Evolutionary conservation across 2,113 vertebrate genomes (phyloP).

Genomic region (Himantopus leucocephalus): DNA sequence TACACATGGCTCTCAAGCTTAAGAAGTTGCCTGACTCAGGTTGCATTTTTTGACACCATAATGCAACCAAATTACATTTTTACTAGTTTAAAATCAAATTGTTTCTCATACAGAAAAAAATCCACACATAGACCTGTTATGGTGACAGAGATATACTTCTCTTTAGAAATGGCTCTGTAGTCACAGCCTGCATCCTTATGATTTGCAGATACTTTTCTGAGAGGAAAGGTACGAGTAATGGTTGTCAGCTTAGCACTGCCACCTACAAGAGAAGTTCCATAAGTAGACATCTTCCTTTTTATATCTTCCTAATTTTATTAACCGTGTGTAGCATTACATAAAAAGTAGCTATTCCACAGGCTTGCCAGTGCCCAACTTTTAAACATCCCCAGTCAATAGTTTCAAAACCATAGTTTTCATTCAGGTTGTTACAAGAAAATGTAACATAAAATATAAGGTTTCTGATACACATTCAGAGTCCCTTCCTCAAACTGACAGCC

Average conservation of each 20-base stretch:
- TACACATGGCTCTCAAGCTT: neutral
- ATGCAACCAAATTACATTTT: neutral
- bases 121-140: neutral
- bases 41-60: neutral
- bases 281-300: neutral
- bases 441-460: neutral
- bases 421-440: neutral
- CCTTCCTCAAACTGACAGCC: neutral
- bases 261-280: neutral
- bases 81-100: neutral
- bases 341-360: neutral
- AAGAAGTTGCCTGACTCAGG: neutral
- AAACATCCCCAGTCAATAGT: neutral
- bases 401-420: neutral
- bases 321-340: fast-evolving
- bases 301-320: neutral
- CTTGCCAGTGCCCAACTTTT: neutral
- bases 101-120: neutral
- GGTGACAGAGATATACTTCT: neutral
- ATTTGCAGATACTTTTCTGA: neutral
- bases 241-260: neutral
- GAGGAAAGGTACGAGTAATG: neutral
- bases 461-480: neutral
- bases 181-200: neutral
- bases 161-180: neutral